phyloP scores from a whole-genome alignment of 64 coral and sea anemone species.

The Montipora foliosa region DNA sequence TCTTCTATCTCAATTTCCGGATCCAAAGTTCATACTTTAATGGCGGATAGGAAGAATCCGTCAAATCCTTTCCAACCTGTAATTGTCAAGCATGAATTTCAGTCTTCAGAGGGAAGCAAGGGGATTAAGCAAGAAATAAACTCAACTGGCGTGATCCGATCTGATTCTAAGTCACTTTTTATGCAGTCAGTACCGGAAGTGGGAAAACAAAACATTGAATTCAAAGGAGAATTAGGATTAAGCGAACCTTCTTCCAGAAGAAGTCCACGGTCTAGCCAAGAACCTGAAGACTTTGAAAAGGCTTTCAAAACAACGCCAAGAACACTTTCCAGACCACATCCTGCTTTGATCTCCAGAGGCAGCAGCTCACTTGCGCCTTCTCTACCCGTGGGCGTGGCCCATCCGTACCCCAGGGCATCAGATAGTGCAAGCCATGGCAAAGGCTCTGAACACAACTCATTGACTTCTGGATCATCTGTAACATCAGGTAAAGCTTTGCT shows the following conservation, averaged over 20 bases:
- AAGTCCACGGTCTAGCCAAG: conserved; percentile 24
- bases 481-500: conserved; percentile 64
- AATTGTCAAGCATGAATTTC: conserved; percentile 43
- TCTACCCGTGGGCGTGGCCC: conserved; percentile 88
- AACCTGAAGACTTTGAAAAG: conserved; percentile 37
- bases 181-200: not conserved
- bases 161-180: not conserved
- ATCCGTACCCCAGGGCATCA: conserved; percentile 72
- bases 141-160: not conserved
- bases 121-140: conserved; percentile 35
- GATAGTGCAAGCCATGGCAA: conserved; percentile 18
- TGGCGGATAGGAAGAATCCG: conserved; percentile 3
- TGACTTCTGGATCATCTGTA: conserved; percentile 15
- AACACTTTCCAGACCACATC: conserved; percentile 71
- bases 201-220: not conserved
- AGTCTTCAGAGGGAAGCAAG: conserved; percentile 8
- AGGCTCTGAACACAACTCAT: conserved; percentile 32
- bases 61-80: conserved; percentile 41
- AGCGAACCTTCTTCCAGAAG: not conserved
- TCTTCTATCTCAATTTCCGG: conserved; percentile 1
- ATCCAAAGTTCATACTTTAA: not conserved
- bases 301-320: conserved; percentile 55
- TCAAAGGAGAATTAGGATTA: not conserved
- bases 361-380: conserved; percentile 57
- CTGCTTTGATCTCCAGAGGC: conserved; percentile 73